Percentiles rank a stretch among this genome's conserved stretches.
Evolutionary conservation across 2,888 invertebrate genomes (phyloP).

Genomic region (Polia nebulosa): DNA sequence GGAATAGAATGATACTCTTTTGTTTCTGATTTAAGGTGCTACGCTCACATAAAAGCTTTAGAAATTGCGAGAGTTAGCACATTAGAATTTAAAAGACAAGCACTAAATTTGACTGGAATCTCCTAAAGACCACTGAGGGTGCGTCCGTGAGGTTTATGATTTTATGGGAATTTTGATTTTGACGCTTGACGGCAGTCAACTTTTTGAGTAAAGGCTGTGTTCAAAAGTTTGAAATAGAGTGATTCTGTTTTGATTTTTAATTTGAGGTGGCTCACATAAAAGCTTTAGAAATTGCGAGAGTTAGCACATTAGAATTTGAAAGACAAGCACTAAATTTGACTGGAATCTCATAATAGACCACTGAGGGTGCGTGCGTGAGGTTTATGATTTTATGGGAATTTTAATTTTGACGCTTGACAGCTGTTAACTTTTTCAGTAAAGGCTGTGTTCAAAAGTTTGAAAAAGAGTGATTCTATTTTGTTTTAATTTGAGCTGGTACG

Average conservation of each 20-base stretch:
- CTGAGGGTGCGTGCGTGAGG: not conserved
- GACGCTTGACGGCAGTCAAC: not conserved
- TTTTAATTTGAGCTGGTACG: not conserved
- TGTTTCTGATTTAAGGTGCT: no score
- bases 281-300: no score
- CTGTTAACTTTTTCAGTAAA: not conserved
- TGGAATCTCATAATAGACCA: no score
- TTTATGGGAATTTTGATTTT: conserved; percentile 21
- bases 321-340: no score
- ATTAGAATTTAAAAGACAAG: no score
- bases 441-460: not conserved
- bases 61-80: no score
- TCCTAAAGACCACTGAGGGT: not conserved
- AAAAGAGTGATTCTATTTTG: not conserved
- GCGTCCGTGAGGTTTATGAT: not conserved
- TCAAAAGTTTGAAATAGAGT: not conserved
- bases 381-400: not conserved
- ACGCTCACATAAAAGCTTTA: not conserved
- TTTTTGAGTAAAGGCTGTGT: not conserved
- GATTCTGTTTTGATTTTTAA: conserved; percentile 9
- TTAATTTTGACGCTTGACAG: not conserved
- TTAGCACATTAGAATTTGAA: no score
- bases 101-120: no score
- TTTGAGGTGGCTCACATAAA: not conserved
- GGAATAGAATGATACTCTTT: not conserved